phyloP scores from a whole-genome alignment of 2,113 vertebrate species.

The Rafetus swinhoei region DNA sequence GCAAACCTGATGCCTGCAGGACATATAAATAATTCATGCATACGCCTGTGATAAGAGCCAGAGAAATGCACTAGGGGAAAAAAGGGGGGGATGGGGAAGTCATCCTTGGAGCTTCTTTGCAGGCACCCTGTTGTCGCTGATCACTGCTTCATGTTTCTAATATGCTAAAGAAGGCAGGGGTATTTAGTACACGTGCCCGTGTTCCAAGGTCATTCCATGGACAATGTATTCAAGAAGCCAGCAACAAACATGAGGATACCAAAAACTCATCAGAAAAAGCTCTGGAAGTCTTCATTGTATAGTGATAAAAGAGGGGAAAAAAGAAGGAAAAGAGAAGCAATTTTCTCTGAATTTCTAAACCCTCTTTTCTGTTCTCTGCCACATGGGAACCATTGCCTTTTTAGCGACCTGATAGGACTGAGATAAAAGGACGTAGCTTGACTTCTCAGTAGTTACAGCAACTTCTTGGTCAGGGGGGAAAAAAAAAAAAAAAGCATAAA shows the following conservation, averaged over 20 bases:
- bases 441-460: conserved; percentile 31
- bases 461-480: background rate
- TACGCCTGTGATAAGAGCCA: background rate
- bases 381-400: background rate
- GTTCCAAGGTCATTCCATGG: background rate
- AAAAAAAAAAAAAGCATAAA: background rate
- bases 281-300: conserved; percentile 8
- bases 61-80: background rate
- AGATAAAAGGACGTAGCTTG: conserved; percentile 11
- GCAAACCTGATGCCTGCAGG: background rate
- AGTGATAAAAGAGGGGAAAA: background rate
- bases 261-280: conserved; percentile 42
- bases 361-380: background rate
- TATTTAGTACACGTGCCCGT: background rate
- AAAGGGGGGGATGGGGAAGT: background rate
- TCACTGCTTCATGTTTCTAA: background rate
- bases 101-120: background rate
- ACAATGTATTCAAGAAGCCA: background rate
- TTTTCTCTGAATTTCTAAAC: background rate
- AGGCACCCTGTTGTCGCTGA: background rate
- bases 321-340: background rate
- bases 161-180: background rate
- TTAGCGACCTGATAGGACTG: background rate
- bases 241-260: background rate
- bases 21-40: background rate